Base-by-base conservation (phyloP, 2,113 vertebrate genomes). In the Pholis gunnellus region DNA sequence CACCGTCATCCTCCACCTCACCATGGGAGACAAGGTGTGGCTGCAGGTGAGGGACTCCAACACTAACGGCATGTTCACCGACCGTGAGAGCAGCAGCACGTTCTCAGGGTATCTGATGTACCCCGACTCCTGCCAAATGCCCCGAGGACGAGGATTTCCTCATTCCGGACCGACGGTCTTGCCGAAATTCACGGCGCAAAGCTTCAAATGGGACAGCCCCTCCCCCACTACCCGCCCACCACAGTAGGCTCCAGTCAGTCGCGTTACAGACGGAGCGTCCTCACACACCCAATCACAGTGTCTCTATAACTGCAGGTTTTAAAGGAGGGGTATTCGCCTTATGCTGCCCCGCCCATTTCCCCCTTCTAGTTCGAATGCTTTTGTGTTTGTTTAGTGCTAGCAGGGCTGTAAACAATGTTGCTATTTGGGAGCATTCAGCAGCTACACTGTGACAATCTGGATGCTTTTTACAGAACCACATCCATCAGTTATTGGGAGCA, bases 81-180 rank as follows among this genome's bases (percentile, higher is more conserved):
- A 69, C 72, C 0, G 0, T 0, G 95, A 95, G 61, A 87, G 15
- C 80, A 92, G 57, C 74, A 94, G 94, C 88, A 92, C 90, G 0
- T 96, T 96, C 87, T 89, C 93, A 0, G 95, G 94, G 9, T 93
- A 86, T 60, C 89, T 95, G 73, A 88, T 95, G 63, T 9, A 90
- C 61, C 92, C 95, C 0, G 95, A 96, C 77, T 66, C 71, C 81
- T 96, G 95, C 5, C 83, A 94, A 0, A 0, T 44, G 0, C 66
- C 81, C 64, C 6, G 6, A 60, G 15, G 29, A 8, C 29, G 59
- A 18, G 42, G 0, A 1, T 54, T 54, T 4, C 10, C 3, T 8
- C 2, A 9, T 1, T 3, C 11, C 54, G 1, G 0, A 2, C n/a
- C 9, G 11, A 57, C 11, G 6, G 27, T 27, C 34, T 6, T 6